Evolutionary conservation across 2,888 invertebrate genomes (phyloP), one percentile per base, ranked within the genome.

Genomic region (Pediacus dermestoides): DNA sequence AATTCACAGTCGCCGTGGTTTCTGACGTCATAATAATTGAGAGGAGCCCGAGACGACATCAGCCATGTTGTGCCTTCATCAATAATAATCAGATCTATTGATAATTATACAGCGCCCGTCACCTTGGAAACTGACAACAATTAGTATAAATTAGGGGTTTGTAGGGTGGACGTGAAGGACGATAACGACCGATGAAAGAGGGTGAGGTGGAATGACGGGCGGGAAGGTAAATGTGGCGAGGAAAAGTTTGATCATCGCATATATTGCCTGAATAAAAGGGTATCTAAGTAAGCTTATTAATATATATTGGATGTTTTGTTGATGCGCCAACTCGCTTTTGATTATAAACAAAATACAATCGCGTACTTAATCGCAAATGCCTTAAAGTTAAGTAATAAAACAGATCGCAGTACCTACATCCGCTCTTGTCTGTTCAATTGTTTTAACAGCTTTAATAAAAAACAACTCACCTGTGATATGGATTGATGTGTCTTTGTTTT

Each of bases 1-100:
- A 57, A 57, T 56, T 52, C 53, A 52, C 44, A 46, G 45, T 53
- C 44, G 42, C 32, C n/a, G 36, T 23, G 18, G 43, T 21, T 22
- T 31, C 28, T 51, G 50, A 52, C 53, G 53, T 54, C 48, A 51
- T 42, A 49, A 55, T 57, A 53, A 53, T 49, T 48, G 52, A 48
- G 50, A 50, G 44, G 39, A 46, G 55, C 41, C 42, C 40, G 45
- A 41, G 49, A 50, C 16, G 30, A 25, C 26, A 33, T 36, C 53
- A 49, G 58, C 55, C 58, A 54, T 57, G 52, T 56, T 58, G 53
- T 50, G 58, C 53, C 60, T 63, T 62, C 66, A 66, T 66, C 66
- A 66, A 66, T 67, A 67, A 65, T 64, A 67, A 67, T 67, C 66
- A 66, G 60, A 67, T 66, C 64, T 65, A 66, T 67, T 65, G 66